phyloP scores from a whole-genome alignment of 1,140 invertebrate species.

The Bathynomus jamesi region DNA sequence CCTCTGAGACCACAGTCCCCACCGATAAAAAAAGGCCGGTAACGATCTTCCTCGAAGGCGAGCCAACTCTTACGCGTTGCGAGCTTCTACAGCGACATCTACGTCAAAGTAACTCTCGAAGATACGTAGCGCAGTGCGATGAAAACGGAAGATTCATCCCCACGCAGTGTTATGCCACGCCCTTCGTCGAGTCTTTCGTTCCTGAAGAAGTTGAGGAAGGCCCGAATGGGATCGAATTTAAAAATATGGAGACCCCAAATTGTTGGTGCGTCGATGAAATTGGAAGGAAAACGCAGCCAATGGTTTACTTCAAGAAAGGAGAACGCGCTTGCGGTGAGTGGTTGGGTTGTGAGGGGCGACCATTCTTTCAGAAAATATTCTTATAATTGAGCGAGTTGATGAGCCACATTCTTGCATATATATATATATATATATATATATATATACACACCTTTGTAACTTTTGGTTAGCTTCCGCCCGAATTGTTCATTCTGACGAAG shows the following conservation, averaged over 20 bases:
- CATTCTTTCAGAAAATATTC: background rate
- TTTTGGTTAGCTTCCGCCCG: too few relatives aligned
- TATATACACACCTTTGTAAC: background rate
- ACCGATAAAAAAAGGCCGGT: slow-evolving; percentile 7
- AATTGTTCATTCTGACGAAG: too few relatives aligned
- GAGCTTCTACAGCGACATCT: slow-evolving; percentile 26
- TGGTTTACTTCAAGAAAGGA: slow-evolving; percentile 56
- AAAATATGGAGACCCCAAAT: slow-evolving; percentile 6
- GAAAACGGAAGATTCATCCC: slow-evolving; percentile 58
- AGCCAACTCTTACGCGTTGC: slow-evolving; percentile 29
- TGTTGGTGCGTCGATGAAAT: slow-evolving; percentile 84
- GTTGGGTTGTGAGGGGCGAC: background rate
- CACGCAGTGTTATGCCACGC: slow-evolving; percentile 57
- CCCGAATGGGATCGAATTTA: slow-evolving; percentile 14
- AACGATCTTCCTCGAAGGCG: slow-evolving; percentile 32
- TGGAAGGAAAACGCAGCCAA: slow-evolving; percentile 61
- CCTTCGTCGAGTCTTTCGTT: background rate
- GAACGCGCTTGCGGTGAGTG: slow-evolving; percentile 54
- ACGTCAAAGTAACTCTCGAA: slow-evolving; percentile 27
- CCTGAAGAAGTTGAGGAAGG: slow-evolving; percentile 2
- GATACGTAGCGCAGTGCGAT: slow-evolving; percentile 55
- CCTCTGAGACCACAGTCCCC: too few relatives aligned
- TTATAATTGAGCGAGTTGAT: background rate
- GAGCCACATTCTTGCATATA: background rate
- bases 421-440: background rate